Evolutionary conservation across 2,888 invertebrate genomes (phyloP).

Genomic region (Ectemnius lituratus): DNA sequence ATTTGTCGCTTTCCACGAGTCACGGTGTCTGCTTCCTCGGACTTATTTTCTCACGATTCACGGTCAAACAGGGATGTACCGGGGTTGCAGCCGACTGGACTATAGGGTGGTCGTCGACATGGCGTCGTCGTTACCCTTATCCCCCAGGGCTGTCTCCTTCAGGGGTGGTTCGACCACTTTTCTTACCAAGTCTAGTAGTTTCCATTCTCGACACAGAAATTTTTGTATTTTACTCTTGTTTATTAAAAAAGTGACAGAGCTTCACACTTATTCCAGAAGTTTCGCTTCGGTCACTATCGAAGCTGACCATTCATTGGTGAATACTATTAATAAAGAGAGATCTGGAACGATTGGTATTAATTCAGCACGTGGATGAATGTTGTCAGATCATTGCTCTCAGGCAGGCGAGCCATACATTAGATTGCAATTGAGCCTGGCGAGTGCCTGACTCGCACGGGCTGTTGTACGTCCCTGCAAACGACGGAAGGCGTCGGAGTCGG

Average conservation of each 20-base stretch:
- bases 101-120: slow-evolving; percentile 58
- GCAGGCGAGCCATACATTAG: background rate
- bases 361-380: background rate
- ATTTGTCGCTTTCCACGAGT: slow-evolving; percentile 15
- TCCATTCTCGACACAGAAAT: too few species aligned
- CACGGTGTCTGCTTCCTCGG: slow-evolving; percentile 4
- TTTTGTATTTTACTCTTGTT: too few species aligned
- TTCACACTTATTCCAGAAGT: too few species aligned
- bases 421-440: background rate
- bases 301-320: background rate
- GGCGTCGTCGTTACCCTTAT: slow-evolving; percentile 49
- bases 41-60: slow-evolving; percentile 33
- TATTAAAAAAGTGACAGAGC: background rate
- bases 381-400: background rate
- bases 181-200: too few species aligned
- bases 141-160: slow-evolving; percentile 42
- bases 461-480: slow-evolving; percentile 44
- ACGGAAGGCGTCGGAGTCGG: slow-evolving; percentile 44
- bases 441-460: background rate
- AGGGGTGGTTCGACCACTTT: slow-evolving; percentile 21
- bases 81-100: slow-evolving; percentile 48
- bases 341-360: background rate
- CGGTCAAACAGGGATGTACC: slow-evolving; percentile 43
- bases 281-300: background rate
- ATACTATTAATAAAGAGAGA: background rate